Evolutionary conservation across 2,888 invertebrate genomes (phyloP), one percentile per base, ranked within the genome.

Genomic region (Eilema depressum): DNA sequence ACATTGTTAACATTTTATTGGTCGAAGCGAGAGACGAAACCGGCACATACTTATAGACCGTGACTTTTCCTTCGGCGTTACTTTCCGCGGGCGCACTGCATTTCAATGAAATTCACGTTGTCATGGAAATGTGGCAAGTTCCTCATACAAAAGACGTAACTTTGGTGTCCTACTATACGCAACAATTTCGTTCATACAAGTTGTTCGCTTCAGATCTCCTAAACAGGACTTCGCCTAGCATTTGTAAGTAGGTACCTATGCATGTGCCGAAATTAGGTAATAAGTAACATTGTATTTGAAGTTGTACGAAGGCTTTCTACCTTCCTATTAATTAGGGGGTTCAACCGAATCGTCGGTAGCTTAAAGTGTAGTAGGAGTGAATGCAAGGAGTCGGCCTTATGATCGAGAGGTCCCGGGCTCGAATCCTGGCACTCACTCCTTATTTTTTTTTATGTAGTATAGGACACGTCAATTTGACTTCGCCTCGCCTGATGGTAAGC

Each of bases 1-100:
- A 47, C 47, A 90, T 87, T 88, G 87, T 91, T 79, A 85, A 84
- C 88, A 89, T 91, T 33, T 88, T 88, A 90, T 89, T 85, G 86
- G 77, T 71, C 77, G 83, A 84, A 73, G 77, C 81, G 77, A 75
- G 77, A 82, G 82, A 83, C 81, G 83, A 82, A 77, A 81, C 78
- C 66, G 66, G 75, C 82, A 82, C 82, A 83, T 84, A 85, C 73
- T 77, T 85, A 82, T 83, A 84, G 81, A 83, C 81, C 81, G 79
- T 81, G 84, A 83, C 85, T 85, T 87, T 85, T 77, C 61, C 63
- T 59, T 59, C 65, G 17, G 81, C 79, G 82, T 84, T 88, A 89
- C 85, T 85, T 85, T 83, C 77, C 79, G 80, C 64, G 79, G 76
- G 75, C 80, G 78, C 78, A 66, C 85, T 85, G 86, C 84, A 87